A percentile compares a stretch with the other conserved stretches of the same genome.
These are phyloP conservation scores for Cheilosia vulpina DNA, from an alignment of 2,888 invertebrate species.

Conservation along the genomic window DNA sequence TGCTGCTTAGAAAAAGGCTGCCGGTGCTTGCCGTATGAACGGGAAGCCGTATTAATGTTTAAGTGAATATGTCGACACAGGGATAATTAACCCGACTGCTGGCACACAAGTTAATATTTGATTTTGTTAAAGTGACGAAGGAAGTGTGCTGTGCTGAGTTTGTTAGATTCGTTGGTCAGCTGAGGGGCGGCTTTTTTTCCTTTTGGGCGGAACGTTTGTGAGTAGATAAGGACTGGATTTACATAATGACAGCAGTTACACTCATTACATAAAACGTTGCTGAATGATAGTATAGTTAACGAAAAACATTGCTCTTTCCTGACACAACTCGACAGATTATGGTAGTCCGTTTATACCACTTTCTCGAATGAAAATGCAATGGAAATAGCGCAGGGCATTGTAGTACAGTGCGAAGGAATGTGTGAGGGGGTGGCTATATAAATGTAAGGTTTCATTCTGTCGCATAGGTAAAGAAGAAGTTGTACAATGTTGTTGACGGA, in stretches of 20 bases:
- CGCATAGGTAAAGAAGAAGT: too few relatives aligned
- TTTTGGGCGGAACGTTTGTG: not conserved
- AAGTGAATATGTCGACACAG: constrained; percentile 53
- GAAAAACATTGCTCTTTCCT: too few relatives aligned
- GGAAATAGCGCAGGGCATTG: too few relatives aligned
- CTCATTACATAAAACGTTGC: too few relatives aligned
- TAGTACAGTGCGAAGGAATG: too few relatives aligned
- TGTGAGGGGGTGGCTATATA: too few relatives aligned
- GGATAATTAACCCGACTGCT: constrained; percentile 56
- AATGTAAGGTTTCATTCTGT: too few relatives aligned
- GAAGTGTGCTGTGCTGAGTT: constrained; percentile 9
- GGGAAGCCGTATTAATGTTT: constrained; percentile 58
- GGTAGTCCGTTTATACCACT: too few relatives aligned
- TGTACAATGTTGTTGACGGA: too few relatives aligned
- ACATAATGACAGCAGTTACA: not conserved
- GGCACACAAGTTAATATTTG: constrained; percentile 36
- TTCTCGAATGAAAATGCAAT: too few relatives aligned
- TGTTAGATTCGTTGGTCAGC: constrained; percentile 14
- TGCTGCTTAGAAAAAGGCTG: constrained; percentile 22
- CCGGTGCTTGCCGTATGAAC: constrained; percentile 1
- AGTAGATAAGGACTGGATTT: not conserved
- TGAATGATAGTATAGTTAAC: too few relatives aligned
- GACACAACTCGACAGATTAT: too few relatives aligned
- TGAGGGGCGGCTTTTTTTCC: not conserved
- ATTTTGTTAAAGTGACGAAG: constrained; percentile 4